Base-by-base conservation (phyloP, 2,888 invertebrate genomes). In the Linnaemya vulpina region DNA sequence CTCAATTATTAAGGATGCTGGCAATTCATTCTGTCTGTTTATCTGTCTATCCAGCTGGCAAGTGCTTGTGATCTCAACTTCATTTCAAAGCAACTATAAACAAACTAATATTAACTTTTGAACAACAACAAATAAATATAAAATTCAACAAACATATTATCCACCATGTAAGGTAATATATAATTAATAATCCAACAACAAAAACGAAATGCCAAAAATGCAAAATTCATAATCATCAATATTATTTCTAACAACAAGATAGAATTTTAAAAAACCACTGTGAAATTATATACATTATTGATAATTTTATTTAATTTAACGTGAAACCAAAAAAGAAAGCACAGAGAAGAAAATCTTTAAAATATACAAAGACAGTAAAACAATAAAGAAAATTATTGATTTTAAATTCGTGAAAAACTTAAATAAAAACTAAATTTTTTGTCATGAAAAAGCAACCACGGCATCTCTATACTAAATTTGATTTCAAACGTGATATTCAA, bases 41-140 rank as follows among this genome's bases (percentile, higher is more conserved):
- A 13, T 11, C 40, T 40, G 40, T 40, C 10, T 40, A 13, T 40
- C 40, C 13, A 3, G 11, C 40, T 40, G 70, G 75, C 74, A 90
- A 85, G 88, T 90, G 91, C 91, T 90, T 90, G 90, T 90, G 90
- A 90, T 90, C 90, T 90, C 90, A 90, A 90, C 88, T 89, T 89
- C 89, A 90, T 90, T 90, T 89, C 89, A 87, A 84, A 81, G 77
- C 74, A 78, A 76, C 73, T 81, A 65, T 73, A 78, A 90, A 87
- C 88, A 76, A 40, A 83, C 78, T 75, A 87, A 65, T 73, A 63
- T 22, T 84, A 77, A 75, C 43, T 87, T 65, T 82, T 76, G 74
- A 70, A 86, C n/a, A 70, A 86, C n/a, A 74, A 87, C 71, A 80
- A 86, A 83, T 86, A 88, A 89, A 88, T 86, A 87, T 87, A 87